A percentile compares a stretch with the other conserved stretches of the same genome.
phyloP scores from a whole-genome alignment of 2,888 invertebrate genomes.

The Limnephilus marmoratus region DNA sequence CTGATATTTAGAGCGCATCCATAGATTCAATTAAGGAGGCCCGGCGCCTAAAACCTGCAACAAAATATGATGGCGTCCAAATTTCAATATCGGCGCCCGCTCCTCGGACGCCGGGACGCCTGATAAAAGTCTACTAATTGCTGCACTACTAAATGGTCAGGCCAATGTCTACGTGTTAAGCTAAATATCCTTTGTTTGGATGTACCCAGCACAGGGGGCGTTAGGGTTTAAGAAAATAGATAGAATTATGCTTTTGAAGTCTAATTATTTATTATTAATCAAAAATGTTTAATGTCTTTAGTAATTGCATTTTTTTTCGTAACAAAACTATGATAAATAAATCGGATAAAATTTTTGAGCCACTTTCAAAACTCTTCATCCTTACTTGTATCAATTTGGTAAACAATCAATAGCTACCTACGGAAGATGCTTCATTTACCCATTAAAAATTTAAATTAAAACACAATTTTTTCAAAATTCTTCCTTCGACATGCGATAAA shows the following conservation, averaged over 20 bases:
- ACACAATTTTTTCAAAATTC: not conserved
- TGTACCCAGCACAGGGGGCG: not conserved
- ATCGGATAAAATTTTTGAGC: not conserved
- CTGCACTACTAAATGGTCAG: slow-evolving; percentile 52
- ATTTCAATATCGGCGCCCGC: slow-evolving; percentile 10
- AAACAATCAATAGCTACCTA: not conserved
- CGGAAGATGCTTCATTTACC: not conserved
- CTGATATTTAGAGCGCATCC: slow-evolving; percentile 3
- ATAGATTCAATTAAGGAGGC: slow-evolving; percentile 15
- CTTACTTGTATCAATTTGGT: not conserved
- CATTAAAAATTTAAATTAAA: not conserved
- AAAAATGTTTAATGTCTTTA: too few relatives aligned
- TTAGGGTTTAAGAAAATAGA: not conserved
- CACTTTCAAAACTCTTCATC: too few relatives aligned
- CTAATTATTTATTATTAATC: not conserved
- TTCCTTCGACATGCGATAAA: not conserved
- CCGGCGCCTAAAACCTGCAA: slow-evolving; percentile 6
- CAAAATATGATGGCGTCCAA: slow-evolving; percentile 22
- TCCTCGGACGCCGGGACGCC: not conserved
- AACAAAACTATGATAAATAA: too few relatives aligned
- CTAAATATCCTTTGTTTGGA: not conserved
- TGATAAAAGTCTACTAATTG: slow-evolving; percentile 59
- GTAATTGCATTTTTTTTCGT: too few relatives aligned
- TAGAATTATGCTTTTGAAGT: not conserved
- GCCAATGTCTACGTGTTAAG: slow-evolving; percentile 48